Evolutionary conservation across 1,140 invertebrate genomes (phyloP), one percentile per base, ranked within the genome.

Genomic region (Drosophila murphyi): DNA sequence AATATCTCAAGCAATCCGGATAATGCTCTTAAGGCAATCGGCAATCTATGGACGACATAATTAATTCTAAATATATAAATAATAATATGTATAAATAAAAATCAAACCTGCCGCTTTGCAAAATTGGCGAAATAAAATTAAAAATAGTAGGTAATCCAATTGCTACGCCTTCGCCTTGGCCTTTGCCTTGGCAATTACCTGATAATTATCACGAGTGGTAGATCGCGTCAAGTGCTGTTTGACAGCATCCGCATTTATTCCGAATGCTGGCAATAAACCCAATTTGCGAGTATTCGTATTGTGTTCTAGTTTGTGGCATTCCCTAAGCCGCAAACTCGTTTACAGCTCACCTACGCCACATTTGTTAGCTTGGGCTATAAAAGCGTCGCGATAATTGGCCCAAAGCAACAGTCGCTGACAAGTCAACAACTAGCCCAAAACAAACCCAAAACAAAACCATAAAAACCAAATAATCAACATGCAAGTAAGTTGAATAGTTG

Each of bases 201-300:
- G 31, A 43, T 54, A 72, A 59, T 72, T 41, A 52, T 54, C 29
- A 29, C 20, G 7, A 48, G n/a, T 50, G 29, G 37, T 43, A 67
- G 62, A 72, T 72, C 64, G 57, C 37, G 54, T 47, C 64, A 35
- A 61, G 41, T 55, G 28, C 39, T 34, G 28, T 37, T 29, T 54
- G 64, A 61, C 64, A 72, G 61, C 61, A 76, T 76, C 73, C 73
- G 73, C 73, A 20, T 76, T 60, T 45, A 52, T 37, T 76, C 20
- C 0, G 20, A 59, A 59, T 43, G 20, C 20, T 69, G 37, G 20
- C 39, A 65, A 72, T 35, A 35, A 52, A 7, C 20, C 52, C 29
- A 56, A 4, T 4, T 50, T 35, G 32, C 31, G 20, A 34, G 34
- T 34, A 34, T 34, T 2, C 12, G 6, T 32, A n/a, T 62, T 72